Percentiles rank a stretch among this genome's conserved stretches.
Evolutionary conservation across 2,888 invertebrate genomes (phyloP).

Genomic region (Calameuta pallipes): DNA sequence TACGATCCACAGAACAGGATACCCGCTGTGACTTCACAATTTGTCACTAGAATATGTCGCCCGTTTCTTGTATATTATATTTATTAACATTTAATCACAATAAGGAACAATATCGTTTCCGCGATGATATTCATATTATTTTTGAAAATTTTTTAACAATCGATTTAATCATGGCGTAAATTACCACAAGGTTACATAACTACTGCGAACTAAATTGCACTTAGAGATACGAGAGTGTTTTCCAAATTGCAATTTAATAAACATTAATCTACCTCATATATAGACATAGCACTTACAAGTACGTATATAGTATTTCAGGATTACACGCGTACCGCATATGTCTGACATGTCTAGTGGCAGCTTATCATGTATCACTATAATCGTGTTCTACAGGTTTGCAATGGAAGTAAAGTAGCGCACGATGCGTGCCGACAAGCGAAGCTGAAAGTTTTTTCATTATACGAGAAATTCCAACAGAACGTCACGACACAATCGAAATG

Average conservation of each 20-base stretch:
- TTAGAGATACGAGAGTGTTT: not conserved
- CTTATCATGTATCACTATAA: not conserved
- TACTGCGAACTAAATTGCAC: not conserved
- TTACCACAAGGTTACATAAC: not conserved
- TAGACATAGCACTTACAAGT: not conserved
- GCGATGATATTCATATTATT: not conserved
- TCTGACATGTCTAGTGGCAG: not conserved
- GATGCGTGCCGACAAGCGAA: not conserved
- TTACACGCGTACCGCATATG: slow-evolving; percentile 1
- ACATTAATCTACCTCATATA: not conserved
- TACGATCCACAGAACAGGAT: not conserved
- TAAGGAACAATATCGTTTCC: not conserved
- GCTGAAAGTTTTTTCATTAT: not conserved
- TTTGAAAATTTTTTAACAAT: not conserved
- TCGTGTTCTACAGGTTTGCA: not conserved
- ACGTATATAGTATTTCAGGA: not conserved
- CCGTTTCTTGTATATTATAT: not conserved
- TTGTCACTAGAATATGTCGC: not conserved
- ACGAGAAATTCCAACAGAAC: not conserved
- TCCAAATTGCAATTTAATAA: not conserved
- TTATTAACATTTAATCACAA: not conserved
- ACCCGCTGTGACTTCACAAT: not conserved
- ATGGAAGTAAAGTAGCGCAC: not conserved
- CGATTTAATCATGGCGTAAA: not conserved
- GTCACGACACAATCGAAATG: not conserved